Evolutionary conservation across 2,888 invertebrate species (phyloP).

Genomic region (Drosophila silvestris): DNA sequence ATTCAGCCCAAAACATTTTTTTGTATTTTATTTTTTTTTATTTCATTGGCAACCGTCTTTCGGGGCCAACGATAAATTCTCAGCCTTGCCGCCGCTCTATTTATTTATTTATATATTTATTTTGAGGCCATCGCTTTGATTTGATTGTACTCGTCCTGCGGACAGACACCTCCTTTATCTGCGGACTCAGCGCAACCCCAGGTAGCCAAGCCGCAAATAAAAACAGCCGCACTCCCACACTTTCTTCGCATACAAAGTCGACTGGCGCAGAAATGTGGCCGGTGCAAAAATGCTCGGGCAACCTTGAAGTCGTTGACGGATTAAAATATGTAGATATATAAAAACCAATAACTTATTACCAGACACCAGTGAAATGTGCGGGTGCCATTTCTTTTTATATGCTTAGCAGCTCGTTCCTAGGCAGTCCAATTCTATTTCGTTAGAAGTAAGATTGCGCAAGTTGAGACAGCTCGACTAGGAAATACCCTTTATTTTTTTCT

Average conservation of each 20-base stretch:
- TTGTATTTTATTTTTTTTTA: slow-evolving; percentile 33
- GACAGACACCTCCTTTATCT: slow-evolving; percentile 4
- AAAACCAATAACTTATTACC: background rate
- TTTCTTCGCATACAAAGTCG: background rate
- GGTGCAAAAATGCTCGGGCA: background rate
- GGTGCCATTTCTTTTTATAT: background rate
- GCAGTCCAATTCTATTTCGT: background rate
- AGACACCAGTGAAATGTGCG: background rate
- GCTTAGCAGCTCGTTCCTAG: background rate
- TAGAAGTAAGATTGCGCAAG: background rate
- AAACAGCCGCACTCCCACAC: slow-evolving; percentile 12
- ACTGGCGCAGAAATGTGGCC: slow-evolving; percentile 15
- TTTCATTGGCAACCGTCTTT: slow-evolving; percentile 51
- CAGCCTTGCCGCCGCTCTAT: slow-evolving; percentile 44
- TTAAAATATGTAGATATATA: slow-evolving; percentile 4
- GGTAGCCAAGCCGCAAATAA: slow-evolving; percentile 21
- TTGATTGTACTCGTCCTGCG: slow-evolving; percentile 52
- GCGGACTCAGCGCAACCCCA: slow-evolving; percentile 7
- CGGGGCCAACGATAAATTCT: slow-evolving; percentile 58
- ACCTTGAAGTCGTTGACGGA: slow-evolving; percentile 29
- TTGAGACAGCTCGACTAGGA: background rate
- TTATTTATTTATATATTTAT: slow-evolving; percentile 74
- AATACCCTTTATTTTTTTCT: background rate
- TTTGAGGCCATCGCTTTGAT: slow-evolving; percentile 67
- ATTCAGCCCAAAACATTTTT: slow-evolving; percentile 50